Evolutionary conservation across 2,888 invertebrate species (phyloP), one percentile per base, ranked within the genome.

Genomic region (Dilophus febrilis): DNA sequence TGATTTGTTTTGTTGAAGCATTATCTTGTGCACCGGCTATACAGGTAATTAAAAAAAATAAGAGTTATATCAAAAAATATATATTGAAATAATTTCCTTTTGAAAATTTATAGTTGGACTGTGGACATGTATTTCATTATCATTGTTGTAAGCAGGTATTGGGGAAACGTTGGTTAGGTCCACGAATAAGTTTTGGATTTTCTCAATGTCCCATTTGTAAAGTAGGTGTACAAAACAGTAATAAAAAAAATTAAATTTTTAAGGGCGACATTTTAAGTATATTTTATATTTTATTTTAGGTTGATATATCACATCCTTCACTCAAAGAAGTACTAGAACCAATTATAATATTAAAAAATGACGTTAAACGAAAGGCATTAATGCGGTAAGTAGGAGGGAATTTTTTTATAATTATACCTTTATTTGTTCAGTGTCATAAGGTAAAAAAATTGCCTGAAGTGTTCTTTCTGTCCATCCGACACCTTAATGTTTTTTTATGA

Each of bases 1-100:
- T 97, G 88, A 90, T 97, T 51, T 97, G 97, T 61, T 97, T 97
- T 64, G 91, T 92, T 1, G 97, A 97, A 59, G 91, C 95, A 1
- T 65, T 97, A 32, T 85, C 91, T 26, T 91, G 87, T 47, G 94
- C 95, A 1, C 97, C 97, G 10, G 86, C 94, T 3, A 75, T 95
- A 54, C 85, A 86, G 68, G 80, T 81, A 56, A 52, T 49, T 41
- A 3, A 2, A 29, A 29, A 29, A 14, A 19, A 22, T 6, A 14
- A 18, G 2, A n/a, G 5, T 10, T 6, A 22, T 39, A 17, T 29
- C n/a, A n/a, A n/a, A n/a, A n/a, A n/a, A n/a, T 35, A 26, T 19
- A 12, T 7, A 36, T 37, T 17, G 3, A 10, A 22, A 44, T 32
- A 12, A 10, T 22, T 27, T 34, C 39, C 26, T 29, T 16, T 37